phyloP scores from a whole-genome alignment of 1,140 invertebrate species.

The Adelges cooleyi region DNA sequence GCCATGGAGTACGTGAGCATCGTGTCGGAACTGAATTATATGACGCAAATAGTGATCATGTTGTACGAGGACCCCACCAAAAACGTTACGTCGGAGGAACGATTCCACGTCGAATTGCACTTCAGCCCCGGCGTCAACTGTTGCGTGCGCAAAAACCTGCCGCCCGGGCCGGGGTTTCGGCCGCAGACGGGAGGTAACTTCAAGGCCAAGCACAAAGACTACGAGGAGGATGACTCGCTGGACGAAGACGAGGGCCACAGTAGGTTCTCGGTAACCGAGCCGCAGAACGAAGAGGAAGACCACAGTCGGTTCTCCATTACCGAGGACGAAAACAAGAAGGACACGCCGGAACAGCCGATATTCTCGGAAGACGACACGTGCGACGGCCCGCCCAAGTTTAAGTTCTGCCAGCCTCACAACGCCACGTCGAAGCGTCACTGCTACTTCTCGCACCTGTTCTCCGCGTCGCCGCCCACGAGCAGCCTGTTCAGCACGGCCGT shows the following conservation, averaged over 20 bases:
- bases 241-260: slow-evolving; percentile 22
- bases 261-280: slow-evolving; percentile 24
- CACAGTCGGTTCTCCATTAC: slow-evolving; percentile 23
- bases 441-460: slow-evolving; percentile 19
- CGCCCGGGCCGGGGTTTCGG: slow-evolving; percentile 82
- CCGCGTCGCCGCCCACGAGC: slow-evolving; percentile 49
- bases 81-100: slow-evolving; percentile 74
- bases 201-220: slow-evolving; percentile 22
- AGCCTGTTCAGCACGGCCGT: slow-evolving; percentile 86
- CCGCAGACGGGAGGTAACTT: slow-evolving; percentile 53
- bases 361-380: slow-evolving; percentile 22
- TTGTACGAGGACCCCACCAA: slow-evolving; percentile 98
- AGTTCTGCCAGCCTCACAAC: slow-evolving; percentile 20
- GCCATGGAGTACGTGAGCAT: slow-evolving; percentile 97
- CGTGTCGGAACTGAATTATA: slow-evolving; percentile 97
- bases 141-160: slow-evolving; percentile 86
- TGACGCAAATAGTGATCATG: slow-evolving; percentile 99
- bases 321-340: slow-evolving; percentile 17
- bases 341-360: neutral
- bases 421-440: slow-evolving; percentile 4
- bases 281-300: slow-evolving; percentile 19
- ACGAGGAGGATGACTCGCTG: slow-evolving; percentile 19
- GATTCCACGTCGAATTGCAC: slow-evolving; percentile 92
- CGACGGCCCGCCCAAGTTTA: slow-evolving; percentile 12
- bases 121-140: slow-evolving; percentile 96